Base-by-base conservation (phyloP, 1,140 invertebrate genomes). In the Neoseiulus cucumeris region DNA sequence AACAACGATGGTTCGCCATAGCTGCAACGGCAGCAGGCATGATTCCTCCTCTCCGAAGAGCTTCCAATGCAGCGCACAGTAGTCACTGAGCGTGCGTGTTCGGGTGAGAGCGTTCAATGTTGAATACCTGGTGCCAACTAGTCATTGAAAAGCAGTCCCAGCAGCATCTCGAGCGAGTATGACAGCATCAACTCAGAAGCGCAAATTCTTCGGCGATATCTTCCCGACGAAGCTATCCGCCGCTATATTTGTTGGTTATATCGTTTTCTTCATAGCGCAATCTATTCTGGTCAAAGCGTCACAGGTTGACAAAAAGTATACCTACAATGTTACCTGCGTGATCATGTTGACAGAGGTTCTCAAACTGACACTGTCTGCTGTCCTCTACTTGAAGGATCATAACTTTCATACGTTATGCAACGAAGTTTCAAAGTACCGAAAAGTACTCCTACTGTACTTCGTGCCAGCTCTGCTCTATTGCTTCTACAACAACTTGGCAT, bases 401-500 rank as follows among this genome's bases (percentile, higher is more conserved):
- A 70, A 29, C 30, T 51, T 66, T 7, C 12, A 12, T 18, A n/a
- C 51, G 7, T 65, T 74, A 29, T 64, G 70, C 17, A 68, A 64
- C 64, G 73, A 76, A 44, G 55, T 74, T 64, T 65, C 64, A n/a
- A 68, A 68, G 44, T 67, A 75, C 65, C 70, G 55, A 25, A 69
- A 67, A 83, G 82, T 93, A 7, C 75, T 92, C 66, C 69, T 82
- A n/a, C 73, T 91, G 20, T 97, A 97, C 73, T 86, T 92, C 77
- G 82, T 95, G 65, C 91, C 91, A 45, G 85, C 91, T 6, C 81
- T 87, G 70, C 77, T 95, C 30, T 97, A 97, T 74, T 93, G 89
- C 73, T 77, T 95, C 2, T 96, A 96, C 76, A 96, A 97, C 74
- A 95, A 95, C 78, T 79, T 97, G 70, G 83, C 89, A 12, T 97